phyloP scores from a whole-genome alignment of 2,888 invertebrate species.

The Ophonus ardosiacus region DNA sequence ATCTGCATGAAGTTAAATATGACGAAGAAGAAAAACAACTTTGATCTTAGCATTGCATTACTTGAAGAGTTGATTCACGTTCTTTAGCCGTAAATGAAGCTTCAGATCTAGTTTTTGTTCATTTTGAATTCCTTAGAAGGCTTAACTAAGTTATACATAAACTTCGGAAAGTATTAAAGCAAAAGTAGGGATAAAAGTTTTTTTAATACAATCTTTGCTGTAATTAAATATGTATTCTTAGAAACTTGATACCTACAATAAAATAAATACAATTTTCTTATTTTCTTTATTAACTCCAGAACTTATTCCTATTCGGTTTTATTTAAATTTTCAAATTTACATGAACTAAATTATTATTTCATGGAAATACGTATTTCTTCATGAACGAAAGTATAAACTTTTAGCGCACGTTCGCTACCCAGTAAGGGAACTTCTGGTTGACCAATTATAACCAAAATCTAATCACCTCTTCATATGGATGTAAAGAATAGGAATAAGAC shows the following conservation, averaged over 20 bases:
- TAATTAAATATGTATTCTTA: conserved; percentile 39
- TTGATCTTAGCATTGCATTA: neutral
- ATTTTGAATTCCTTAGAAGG: conserved; percentile 28
- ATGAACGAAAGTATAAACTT: too few relatives aligned
- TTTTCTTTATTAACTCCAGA: neutral
- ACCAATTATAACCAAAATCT: too few relatives aligned
- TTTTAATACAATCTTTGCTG: conserved; percentile 17
- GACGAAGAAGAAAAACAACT: neutral
- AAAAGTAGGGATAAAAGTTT: conserved; percentile 13
- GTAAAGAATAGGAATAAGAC: too few relatives aligned
- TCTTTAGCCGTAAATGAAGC: conserved; percentile 1
- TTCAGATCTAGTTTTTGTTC: conserved; percentile 11
- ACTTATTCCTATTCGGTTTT: neutral
- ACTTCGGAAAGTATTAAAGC: conserved; percentile 31
- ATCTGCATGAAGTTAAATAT: neutral
- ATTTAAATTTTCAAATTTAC: neutral
- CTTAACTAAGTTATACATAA: conserved; percentile 33
- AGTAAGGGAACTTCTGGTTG: too few relatives aligned
- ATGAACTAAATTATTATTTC: too few relatives aligned
- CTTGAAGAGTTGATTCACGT: conserved; percentile 17
- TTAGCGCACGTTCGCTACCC: too few relatives aligned
- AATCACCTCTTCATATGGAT: too few relatives aligned
- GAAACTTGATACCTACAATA: neutral
- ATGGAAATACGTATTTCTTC: too few relatives aligned
- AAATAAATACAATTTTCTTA: neutral